These are phyloP conservation scores for Ichneumon xanthorius DNA, from an alignment of 2,888 invertebrate species.

Conservation along the genomic window DNA sequence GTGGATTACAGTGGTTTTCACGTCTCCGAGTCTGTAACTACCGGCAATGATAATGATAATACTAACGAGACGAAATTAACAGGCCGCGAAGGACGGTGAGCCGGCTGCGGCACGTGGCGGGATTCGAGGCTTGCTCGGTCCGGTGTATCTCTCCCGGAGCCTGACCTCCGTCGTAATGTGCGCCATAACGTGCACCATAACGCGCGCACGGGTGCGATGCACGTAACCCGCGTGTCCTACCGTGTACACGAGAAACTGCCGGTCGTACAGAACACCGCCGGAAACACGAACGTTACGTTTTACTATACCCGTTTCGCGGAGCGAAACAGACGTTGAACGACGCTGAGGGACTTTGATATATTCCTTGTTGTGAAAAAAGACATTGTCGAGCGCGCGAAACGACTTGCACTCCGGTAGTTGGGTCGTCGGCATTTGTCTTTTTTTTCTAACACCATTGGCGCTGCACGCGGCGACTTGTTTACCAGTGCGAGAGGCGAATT, in stretches of 20 bases:
- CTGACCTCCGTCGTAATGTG: slow-evolving; percentile 29
- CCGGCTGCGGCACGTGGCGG: slow-evolving; percentile 57
- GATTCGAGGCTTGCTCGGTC: slow-evolving; percentile 34
- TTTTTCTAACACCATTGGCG: neutral
- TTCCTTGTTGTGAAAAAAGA: neutral
- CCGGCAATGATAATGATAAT: slow-evolving; percentile 38
- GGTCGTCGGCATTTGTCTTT: neutral
- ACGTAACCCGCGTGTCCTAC: slow-evolving; percentile 14
- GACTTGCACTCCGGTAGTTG: neutral
- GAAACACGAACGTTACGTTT: slow-evolving; percentile 34
- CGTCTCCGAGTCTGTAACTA: neutral
- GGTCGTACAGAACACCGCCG: slow-evolving; percentile 2
- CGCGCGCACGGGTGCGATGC: slow-evolving; percentile 34
- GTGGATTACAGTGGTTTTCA: neutral
- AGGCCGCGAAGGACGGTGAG: slow-evolving; percentile 51
- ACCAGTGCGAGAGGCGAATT: neutral
- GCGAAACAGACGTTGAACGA: neutral
- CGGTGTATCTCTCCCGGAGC: slow-evolving; percentile 25
- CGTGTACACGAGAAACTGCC: neutral
- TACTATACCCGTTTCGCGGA: neutral
- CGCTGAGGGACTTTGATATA: neutral
- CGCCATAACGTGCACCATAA: slow-evolving; percentile 40
- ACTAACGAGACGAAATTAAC: slow-evolving; percentile 57
- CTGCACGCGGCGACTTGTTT: neutral
- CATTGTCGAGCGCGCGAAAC: neutral